A percentile compares a stretch with the other conserved stretches of the same genome.
These are phyloP conservation scores for Camponotus vicinus DNA, from an alignment of 1,140 invertebrate species.

Conservation along the genomic window DNA sequence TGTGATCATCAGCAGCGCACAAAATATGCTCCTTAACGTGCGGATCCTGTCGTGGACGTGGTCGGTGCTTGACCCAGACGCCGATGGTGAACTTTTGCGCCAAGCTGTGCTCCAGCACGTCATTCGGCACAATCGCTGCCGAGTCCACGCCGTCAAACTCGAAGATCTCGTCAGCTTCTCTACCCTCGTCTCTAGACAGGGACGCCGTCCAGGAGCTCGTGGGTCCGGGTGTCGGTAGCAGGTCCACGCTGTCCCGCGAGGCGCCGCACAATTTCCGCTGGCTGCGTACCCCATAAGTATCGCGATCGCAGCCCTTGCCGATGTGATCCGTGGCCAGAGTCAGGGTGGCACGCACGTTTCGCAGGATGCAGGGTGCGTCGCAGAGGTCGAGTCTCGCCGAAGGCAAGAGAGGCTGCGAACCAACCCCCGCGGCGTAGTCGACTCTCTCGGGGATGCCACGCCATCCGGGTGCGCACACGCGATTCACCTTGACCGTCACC, in stretches of 20 bases:
- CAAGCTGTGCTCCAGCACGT: slow-evolving; percentile 91
- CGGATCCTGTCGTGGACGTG: slow-evolving; percentile 91
- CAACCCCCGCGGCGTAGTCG: slow-evolving; percentile 95
- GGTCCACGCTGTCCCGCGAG: slow-evolving; percentile 89
- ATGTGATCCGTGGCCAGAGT: slow-evolving; percentile 93
- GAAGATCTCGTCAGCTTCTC: slow-evolving; percentile 96
- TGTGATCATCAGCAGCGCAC: slow-evolving; percentile 98
- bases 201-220: slow-evolving; percentile 95
- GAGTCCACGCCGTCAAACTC: slow-evolving; percentile 96
- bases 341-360: slow-evolving; percentile 89
- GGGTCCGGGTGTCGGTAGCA: slow-evolving; percentile 94
- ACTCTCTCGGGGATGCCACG: slow-evolving; percentile 95
- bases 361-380: slow-evolving; percentile 91
- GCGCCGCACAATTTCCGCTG: slow-evolving; percentile 96
- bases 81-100: slow-evolving; percentile 94
- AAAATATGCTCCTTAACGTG: slow-evolving; percentile 97
- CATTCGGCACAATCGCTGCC: slow-evolving; percentile 93
- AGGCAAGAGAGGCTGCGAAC: slow-evolving; percentile 93
- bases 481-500: slow-evolving; percentile 96
- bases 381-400: slow-evolving; percentile 95
- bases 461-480: slow-evolving; percentile 87
- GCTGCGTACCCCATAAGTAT: slow-evolving; percentile 95
- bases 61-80: slow-evolving; percentile 96
- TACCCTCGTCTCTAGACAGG: slow-evolving; percentile 95
- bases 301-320: slow-evolving; percentile 96